A percentile compares a stretch with the other conserved stretches of the same genome.
Evolutionary conservation across 2,113 vertebrate species (phyloP).

Genomic region (Zeus faber): DNA sequence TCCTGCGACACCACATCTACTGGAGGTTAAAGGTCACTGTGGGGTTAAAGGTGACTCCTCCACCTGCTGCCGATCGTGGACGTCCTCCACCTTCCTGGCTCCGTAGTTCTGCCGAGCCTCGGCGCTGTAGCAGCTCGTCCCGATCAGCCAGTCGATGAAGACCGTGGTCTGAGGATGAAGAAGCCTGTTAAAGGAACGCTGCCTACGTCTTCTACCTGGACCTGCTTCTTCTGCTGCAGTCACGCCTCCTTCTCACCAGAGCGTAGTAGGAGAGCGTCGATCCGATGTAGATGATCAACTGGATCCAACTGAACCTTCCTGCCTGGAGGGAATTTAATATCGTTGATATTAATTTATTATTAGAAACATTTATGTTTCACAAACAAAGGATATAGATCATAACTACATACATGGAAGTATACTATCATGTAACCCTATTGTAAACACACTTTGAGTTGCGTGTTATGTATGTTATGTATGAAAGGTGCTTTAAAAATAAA

Average conservation of each 20-base stretch:
- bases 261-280: slow-evolving; percentile 84
- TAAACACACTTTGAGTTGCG: too few relatives aligned
- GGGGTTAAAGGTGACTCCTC: too few relatives aligned
- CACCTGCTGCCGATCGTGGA: slow-evolving; percentile 71
- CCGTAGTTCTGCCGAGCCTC: slow-evolving; percentile 70
- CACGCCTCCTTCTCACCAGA: slow-evolving; percentile 70
- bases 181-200: too few relatives aligned
- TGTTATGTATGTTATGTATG: too few relatives aligned
- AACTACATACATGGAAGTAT: too few relatives aligned
- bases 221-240: not conserved
- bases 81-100: slow-evolving; percentile 74
- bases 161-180: slow-evolving; percentile 67
- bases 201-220: too few relatives aligned
- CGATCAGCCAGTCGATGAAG: slow-evolving; percentile 75
- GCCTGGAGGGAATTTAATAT: slow-evolving; percentile 61
- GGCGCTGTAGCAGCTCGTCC: slow-evolving; percentile 57
- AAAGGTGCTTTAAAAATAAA: too few relatives aligned
- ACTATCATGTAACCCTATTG: too few relatives aligned
- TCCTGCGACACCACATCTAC: too few relatives aligned
- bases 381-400: not conserved
- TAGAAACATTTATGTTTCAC: not conserved
- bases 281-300: slow-evolving; percentile 80
- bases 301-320: slow-evolving; percentile 76
- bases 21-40: too few relatives aligned
- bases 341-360: too few relatives aligned